Conservation (phyloP, 2,113 vertebrate genomes). For the Podocnemis expansa region DNA sequence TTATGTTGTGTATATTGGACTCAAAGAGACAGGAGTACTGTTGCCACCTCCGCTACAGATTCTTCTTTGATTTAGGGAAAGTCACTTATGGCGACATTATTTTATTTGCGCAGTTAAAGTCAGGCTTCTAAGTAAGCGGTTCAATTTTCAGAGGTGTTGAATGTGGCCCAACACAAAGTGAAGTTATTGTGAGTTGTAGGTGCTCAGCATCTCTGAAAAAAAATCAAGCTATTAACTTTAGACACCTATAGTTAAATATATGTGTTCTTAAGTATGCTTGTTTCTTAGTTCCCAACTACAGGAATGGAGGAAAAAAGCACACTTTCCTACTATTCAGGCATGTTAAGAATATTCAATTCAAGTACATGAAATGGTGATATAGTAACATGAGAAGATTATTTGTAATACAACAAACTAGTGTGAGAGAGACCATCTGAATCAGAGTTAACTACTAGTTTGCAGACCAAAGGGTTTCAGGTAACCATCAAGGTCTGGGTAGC, state of each 20-base stretch:
- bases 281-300: neutral
- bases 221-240: neutral
- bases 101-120: neutral
- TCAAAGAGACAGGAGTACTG: neutral
- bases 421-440: neutral
- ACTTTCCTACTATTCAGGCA: neutral
- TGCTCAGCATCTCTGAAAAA: neutral
- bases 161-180: neutral
- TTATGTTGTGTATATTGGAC: fast-evolving
- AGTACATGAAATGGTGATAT: fast-evolving
- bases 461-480: neutral
- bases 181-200: neutral
- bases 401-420: neutral
- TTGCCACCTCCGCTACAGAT: neutral
- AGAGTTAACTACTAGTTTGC: neutral
- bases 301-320: neutral
- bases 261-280: neutral
- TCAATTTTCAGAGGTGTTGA: neutral
- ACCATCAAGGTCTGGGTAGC: neutral
- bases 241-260: neutral
- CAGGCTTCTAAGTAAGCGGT: neutral
- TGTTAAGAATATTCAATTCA: neutral
- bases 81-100: neutral
- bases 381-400: neutral
- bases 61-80: neutral